A percentile compares a stretch with the other conserved stretches of the same genome.
Evolutionary conservation across 2,888 invertebrate species (phyloP).

Genomic region (Troilus luridus): DNA sequence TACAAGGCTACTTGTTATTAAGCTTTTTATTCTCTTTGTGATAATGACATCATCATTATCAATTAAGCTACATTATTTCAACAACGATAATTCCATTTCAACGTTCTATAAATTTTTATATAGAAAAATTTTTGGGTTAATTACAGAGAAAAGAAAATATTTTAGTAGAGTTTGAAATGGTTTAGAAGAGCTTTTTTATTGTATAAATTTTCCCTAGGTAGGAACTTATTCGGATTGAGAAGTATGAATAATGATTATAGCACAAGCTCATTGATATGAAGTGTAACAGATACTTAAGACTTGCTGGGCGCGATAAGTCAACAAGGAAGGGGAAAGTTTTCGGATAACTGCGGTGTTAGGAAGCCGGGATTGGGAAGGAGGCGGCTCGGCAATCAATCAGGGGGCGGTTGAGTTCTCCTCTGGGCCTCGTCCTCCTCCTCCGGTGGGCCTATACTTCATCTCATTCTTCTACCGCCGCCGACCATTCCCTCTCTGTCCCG

Average conservation of each 20-base stretch:
- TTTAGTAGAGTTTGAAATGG: too few species aligned
- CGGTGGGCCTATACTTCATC: background rate
- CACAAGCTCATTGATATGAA: background rate
- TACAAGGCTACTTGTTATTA: background rate
- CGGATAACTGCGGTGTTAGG: background rate
- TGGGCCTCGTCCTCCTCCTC: background rate
- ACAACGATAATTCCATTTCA: too few species aligned
- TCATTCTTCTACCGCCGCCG: background rate
- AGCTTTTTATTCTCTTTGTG: too few species aligned
- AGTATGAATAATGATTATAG: background rate
- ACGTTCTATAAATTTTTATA: too few species aligned
- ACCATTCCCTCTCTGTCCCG: background rate
- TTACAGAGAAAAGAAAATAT: too few species aligned
- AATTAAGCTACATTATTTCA: too few species aligned
- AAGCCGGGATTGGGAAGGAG: background rate
- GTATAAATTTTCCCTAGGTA: too few species aligned
- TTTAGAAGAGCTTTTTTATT: too few species aligned
- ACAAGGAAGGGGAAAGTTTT: background rate
- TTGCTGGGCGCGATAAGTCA: background rate
- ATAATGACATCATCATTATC: too few species aligned
- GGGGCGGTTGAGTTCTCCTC: background rate
- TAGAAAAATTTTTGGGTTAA: too few species aligned
- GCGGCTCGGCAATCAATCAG: slow-evolving; percentile 15
- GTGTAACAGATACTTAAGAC: background rate
- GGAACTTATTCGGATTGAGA: too few species aligned